These are phyloP conservation scores for Ailurus styani DNA, from an alignment of 2,113 vertebrate genomes.

Conservation along the genomic window DNA sequence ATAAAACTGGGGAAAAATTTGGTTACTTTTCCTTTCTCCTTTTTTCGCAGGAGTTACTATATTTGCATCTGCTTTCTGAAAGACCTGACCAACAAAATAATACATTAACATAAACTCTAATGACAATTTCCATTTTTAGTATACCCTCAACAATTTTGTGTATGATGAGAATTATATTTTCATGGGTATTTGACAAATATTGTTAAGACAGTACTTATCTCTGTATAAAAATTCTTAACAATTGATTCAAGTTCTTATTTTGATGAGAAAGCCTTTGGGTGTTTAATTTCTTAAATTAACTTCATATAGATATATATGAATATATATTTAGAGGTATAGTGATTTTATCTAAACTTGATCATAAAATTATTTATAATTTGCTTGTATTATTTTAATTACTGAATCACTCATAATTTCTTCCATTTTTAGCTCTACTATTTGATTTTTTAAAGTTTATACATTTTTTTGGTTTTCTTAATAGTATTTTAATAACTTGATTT, in stretches of 20 bases:
- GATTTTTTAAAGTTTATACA: background rate
- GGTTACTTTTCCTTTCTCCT: background rate
- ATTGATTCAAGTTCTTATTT: background rate
- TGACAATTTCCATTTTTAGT: background rate
- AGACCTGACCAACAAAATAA: background rate
- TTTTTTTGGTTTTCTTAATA: background rate
- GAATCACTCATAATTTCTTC: background rate
- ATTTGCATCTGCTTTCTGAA: background rate
- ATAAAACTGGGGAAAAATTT: background rate
- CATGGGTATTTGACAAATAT: background rate
- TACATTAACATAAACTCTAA: background rate
- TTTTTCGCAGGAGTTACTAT: background rate
- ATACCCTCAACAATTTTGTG: background rate
- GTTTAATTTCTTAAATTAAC: background rate
- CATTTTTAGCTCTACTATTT: background rate
- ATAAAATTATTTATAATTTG: background rate
- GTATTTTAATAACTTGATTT: background rate
- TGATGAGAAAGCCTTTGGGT: background rate
- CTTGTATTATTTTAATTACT: background rate
- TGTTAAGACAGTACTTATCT: background rate
- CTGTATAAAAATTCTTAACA: background rate
- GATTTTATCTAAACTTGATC: background rate
- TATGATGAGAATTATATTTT: background rate
- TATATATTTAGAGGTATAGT: background rate
- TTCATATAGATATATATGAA: background rate